phyloP scores from a whole-genome alignment of 2,113 vertebrate genomes.

The Eclectus roratus region DNA sequence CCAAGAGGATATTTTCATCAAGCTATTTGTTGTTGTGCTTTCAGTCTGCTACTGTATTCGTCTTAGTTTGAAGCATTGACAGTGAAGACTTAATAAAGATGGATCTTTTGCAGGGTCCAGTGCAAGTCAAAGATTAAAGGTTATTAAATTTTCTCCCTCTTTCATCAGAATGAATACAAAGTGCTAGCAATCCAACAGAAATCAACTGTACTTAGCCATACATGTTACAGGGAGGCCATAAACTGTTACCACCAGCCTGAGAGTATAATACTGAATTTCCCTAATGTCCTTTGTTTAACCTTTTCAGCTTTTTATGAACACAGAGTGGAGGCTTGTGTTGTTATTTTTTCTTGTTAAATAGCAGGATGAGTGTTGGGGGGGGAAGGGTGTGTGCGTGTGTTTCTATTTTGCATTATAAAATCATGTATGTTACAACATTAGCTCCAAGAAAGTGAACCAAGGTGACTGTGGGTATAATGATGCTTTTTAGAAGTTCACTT shows the following conservation, averaged over 20 bases:
- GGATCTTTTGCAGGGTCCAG: neutral
- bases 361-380: neutral
- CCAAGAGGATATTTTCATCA: neutral
- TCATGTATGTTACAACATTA: neutral
- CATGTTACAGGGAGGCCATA: neutral
- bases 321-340: neutral
- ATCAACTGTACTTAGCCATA: neutral
- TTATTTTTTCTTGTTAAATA: neutral
- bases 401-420: conserved; percentile 4
- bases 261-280: neutral
- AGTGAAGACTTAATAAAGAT: neutral
- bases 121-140: conserved; percentile 10
- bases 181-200: conserved; percentile 29
- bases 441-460: neutral
- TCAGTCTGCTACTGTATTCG: neutral
- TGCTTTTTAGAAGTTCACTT: neutral
- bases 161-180: conserved; percentile 19
- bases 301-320: conserved; percentile 15
- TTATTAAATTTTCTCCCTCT: conserved; percentile 3
- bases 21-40: neutral
- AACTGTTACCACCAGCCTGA: neutral
- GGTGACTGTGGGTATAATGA: neutral
- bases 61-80: neutral
- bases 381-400: neutral
- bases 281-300: conserved; percentile 3